phyloP scores from a whole-genome alignment of 2,888 invertebrate genomes.

The Trachelus tabidus region DNA sequence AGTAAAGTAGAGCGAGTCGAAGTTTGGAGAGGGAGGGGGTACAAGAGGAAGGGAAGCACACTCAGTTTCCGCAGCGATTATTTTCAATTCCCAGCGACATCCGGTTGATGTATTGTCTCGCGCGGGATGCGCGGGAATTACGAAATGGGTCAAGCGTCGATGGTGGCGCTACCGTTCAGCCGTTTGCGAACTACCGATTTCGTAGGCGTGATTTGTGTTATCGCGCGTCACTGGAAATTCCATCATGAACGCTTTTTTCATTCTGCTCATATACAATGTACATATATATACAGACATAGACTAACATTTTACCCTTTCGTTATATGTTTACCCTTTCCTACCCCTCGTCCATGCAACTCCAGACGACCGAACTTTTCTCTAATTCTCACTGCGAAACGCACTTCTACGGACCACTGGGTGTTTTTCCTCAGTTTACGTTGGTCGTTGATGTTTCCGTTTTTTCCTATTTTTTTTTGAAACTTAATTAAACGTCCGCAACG shows the following conservation, averaged over 20 bases:
- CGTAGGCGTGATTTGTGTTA: background rate
- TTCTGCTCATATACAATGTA: background rate
- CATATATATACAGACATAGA: background rate
- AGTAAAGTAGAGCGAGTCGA: background rate
- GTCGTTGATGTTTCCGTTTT: background rate
- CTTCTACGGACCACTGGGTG: background rate
- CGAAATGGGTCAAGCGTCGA: background rate
- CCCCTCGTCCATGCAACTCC: background rate
- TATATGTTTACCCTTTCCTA: background rate
- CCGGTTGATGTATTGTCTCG: background rate
- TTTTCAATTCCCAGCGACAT: background rate
- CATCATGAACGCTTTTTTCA: background rate
- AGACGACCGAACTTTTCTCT: background rate
- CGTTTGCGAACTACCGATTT: background rate
- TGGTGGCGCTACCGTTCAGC: background rate
- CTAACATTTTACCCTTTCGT: background rate
- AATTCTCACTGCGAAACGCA: background rate
- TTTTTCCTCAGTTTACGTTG: background rate
- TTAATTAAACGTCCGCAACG: background rate
- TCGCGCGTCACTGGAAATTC: background rate
- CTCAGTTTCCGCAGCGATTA: constrained; percentile 4
- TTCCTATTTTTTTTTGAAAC: background rate
- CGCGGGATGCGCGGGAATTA: background rate
- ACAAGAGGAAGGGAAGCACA: background rate
- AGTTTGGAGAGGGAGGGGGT: background rate